phyloP scores from a whole-genome alignment of 2,797 vertebrate genomes.

The Macrochelys suwanniensis region DNA sequence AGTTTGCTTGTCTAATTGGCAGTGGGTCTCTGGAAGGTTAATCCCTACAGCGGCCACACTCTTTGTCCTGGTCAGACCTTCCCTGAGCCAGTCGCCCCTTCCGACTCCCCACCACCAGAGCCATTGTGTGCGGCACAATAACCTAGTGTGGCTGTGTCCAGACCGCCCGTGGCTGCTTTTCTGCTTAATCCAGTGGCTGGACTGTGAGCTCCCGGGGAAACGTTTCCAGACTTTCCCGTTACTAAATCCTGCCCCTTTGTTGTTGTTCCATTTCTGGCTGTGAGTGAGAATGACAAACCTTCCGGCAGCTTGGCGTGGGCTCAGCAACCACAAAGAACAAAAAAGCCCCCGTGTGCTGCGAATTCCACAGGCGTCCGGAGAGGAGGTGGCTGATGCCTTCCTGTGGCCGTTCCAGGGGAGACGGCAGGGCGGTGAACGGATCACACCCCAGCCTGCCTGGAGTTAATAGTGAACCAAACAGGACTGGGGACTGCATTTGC shows the following conservation, averaged over 20 bases:
- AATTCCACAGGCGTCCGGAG: not conserved
- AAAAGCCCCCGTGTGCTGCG: not conserved
- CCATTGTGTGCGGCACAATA: not conserved
- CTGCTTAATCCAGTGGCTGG: not conserved
- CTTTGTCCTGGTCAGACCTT: not conserved
- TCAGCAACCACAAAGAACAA: not conserved
- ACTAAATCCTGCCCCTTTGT: not conserved
- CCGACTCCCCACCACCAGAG: not conserved
- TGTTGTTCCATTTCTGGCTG: not conserved
- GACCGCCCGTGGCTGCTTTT: not conserved
- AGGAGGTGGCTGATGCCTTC: not conserved
- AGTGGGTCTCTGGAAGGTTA: not conserved
- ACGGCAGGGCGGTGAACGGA: rapidly evolving
- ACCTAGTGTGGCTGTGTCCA: not conserved
- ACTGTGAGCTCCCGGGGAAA: not conserved
- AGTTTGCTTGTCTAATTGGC: not conserved
- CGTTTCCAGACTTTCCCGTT: not conserved
- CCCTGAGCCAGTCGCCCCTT: not conserved
- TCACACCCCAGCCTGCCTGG: not conserved
- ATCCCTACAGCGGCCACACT: not conserved
- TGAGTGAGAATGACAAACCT: not conserved
- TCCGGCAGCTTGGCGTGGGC: not conserved
- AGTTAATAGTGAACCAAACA: not conserved
- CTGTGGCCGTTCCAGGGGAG: not conserved
- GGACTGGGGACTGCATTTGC: not conserved